A percentile compares a stretch with the other conserved stretches of the same genome.
phyloP scores from a whole-genome alignment of 2,113 vertebrate genomes.

The Microcebus jonahi region DNA sequence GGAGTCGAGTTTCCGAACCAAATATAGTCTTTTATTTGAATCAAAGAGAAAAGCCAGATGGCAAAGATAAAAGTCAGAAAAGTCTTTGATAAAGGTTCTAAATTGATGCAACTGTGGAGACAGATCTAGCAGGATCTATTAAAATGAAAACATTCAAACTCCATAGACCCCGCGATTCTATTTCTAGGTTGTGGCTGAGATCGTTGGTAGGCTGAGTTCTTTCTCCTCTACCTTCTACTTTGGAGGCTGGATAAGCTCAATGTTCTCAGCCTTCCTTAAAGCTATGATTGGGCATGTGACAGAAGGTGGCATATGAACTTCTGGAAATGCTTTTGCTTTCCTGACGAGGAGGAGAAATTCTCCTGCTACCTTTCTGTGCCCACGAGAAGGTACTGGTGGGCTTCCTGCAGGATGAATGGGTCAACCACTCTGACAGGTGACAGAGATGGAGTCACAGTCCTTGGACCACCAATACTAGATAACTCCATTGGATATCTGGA shows the following conservation, averaged over 20 bases:
- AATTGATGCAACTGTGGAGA: not conserved
- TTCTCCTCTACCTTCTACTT: not conserved
- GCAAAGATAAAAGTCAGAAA: slow-evolving; percentile 22
- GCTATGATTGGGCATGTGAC: not conserved
- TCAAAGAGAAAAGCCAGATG: slow-evolving; percentile 42
- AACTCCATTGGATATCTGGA: not conserved
- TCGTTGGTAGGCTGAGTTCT: not conserved
- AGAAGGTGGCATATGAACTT: not conserved
- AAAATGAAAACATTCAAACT: not conserved
- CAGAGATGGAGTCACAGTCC: not conserved
- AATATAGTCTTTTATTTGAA: slow-evolving; percentile 9
- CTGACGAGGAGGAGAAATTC: not conserved
- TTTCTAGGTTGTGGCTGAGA: not conserved
- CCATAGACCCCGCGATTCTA: not conserved
- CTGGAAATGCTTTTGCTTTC: not conserved
- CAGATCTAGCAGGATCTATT: not conserved
- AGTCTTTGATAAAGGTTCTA: not conserved
- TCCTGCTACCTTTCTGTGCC: not conserved
- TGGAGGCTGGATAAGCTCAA: not conserved
- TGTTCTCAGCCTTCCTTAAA: not conserved
- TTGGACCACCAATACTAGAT: not conserved
- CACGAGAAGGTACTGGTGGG: not conserved
- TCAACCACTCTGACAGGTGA: not conserved
- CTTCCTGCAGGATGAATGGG: not conserved
- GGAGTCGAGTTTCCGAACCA: not conserved